Evolutionary conservation across 2,888 invertebrate genomes (phyloP), one percentile per base, ranked within the genome.

Genomic region (Netelia melanura): DNA sequence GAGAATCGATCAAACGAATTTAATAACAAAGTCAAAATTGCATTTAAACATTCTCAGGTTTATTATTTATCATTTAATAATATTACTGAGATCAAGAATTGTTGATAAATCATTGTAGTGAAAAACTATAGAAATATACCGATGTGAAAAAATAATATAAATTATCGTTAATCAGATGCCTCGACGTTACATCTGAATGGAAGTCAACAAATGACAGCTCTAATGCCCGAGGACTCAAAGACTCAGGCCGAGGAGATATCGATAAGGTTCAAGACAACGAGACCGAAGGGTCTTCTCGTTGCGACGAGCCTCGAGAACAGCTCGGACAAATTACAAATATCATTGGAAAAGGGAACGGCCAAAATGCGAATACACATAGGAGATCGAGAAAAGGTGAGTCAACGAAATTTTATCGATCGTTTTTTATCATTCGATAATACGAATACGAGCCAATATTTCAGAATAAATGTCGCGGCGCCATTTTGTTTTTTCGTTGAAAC

Each of bases 191-290:
- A 96, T 90, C 96, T 98, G 91, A 98, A 98, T 92, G 98, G 98
- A 54, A 97, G 97, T 30, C 98, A 98, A 93, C 97, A 98, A 92
- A 96, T 98, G 94, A 96, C 96, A 54, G 96, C 98, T 5, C 95
- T 96, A 67, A 94, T 97, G 80, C 95, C 96, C n/a, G 97, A 97
- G 85, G 97, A 97, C 85, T 95, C 96, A 72, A 95, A 94, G 93
- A 97, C 98, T 0, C 98, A 98, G 93, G 98, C 98, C 0, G 99
- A 99, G 93, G 98, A 98, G 92, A 95, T 98, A 82, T 95, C 97
- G 61, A 95, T 99, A 71, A 95, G 98, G 76, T 98, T 99, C 94
- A 96, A 97, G 87, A 98, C 98, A 2, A 96, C 95, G 30, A 96
- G 96, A 84, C 97, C 98, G 0, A 96, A 97, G 23, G 97, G 97